phyloP scores from a whole-genome alignment of 2,113 vertebrate species.

The Edolisoma coerulescens region DNA sequence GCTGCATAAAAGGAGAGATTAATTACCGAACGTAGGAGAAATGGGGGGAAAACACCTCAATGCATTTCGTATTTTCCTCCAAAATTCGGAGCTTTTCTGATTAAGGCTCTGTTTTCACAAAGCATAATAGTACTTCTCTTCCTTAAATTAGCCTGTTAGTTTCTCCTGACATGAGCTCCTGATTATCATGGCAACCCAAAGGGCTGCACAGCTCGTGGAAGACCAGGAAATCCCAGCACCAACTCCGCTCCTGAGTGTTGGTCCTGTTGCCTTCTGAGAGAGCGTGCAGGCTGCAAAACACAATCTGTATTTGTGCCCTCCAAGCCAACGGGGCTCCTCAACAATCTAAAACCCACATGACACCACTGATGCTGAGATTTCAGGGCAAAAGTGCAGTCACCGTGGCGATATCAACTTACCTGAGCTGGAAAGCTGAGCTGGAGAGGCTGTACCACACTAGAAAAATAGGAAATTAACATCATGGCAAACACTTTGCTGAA shows the following conservation, averaged over 20 bases:
- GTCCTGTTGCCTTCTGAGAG: background rate
- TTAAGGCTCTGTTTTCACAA: background rate
- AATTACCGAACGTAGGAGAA: background rate
- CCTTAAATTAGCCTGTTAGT: background rate
- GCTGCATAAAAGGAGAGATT: background rate
- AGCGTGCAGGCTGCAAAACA: background rate
- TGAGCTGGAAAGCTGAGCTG: background rate
- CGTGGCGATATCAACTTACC: background rate
- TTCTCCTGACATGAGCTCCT: background rate
- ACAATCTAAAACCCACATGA: background rate
- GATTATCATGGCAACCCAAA: background rate
- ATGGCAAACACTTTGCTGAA: background rate
- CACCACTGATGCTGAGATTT: background rate
- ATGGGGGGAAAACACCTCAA: background rate
- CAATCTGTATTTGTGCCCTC: background rate
- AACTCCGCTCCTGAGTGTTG: fast-evolving
- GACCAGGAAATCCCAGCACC: background rate
- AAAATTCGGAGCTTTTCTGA: background rate
- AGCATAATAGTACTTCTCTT: background rate
- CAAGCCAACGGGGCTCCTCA: background rate
- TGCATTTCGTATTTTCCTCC: background rate
- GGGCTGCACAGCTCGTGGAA: fast-evolving
- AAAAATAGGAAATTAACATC: background rate
- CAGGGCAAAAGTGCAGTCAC: background rate
- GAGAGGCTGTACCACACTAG: background rate